Evolutionary conservation across 2,888 invertebrate genomes (phyloP).

Genomic region (Pharmacophagus antenor): DNA sequence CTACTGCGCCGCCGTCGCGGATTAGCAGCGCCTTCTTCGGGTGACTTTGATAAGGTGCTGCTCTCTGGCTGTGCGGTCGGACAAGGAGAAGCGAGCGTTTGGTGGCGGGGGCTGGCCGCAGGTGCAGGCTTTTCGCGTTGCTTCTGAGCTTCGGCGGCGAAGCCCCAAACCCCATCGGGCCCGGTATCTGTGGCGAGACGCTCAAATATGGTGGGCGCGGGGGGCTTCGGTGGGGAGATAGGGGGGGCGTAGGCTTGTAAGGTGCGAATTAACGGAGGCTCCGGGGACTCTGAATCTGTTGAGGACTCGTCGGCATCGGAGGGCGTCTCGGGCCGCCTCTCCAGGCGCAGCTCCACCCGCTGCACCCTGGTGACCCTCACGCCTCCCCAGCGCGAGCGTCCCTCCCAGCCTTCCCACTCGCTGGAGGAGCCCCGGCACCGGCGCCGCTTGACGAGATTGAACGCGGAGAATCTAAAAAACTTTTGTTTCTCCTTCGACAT

Average conservation of each 20-base stretch:
- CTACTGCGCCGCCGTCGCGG: conserved; percentile 53
- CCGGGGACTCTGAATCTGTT: conserved; percentile 31
- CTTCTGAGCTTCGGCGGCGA: conserved; percentile 76
- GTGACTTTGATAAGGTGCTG: conserved; percentile 8
- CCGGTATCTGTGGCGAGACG: conserved; percentile 44
- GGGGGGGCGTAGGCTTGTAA: conserved; percentile 32
- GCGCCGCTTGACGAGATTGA: conserved; percentile 85
- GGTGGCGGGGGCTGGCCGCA: conserved; percentile 18
- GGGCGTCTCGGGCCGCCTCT: conserved; percentile 40
- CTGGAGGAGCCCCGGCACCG: conserved; percentile 58
- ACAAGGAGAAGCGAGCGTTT: conserved; percentile 5
- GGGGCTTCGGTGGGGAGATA: conserved; percentile 26
- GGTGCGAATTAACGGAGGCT: conserved; percentile 27
- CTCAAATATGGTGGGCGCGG: conserved; percentile 39
- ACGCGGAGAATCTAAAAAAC: conserved; percentile 90
- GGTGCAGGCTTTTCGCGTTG: conserved; percentile 27
- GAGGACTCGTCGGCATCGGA: conserved; percentile 33
- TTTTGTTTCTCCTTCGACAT: conserved; percentile 94
- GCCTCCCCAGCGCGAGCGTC: conserved; percentile 49
- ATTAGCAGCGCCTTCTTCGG: conserved; percentile 27
- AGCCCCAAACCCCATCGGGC: conserved; percentile 60
- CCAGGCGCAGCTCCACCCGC: conserved; percentile 59
- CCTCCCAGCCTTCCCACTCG: conserved; percentile 68
- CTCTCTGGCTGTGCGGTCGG: conserved; percentile 14
- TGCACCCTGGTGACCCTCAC: conserved; percentile 67